Percentiles rank a stretch among this genome's conserved stretches.
Evolutionary conservation across 2,888 invertebrate genomes (phyloP).

Genomic region (Cacoxenus indagator): DNA sequence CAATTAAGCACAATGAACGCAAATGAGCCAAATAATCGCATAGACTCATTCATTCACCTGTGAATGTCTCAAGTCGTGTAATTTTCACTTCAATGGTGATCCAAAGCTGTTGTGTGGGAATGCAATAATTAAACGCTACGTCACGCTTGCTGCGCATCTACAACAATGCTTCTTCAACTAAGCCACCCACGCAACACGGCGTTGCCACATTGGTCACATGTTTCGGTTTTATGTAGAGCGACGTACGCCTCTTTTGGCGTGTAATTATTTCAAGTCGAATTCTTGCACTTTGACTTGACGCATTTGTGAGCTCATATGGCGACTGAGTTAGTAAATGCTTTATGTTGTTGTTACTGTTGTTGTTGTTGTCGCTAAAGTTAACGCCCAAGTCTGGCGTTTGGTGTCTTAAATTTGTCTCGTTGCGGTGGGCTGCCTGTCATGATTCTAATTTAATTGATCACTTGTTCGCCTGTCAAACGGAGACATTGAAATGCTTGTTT

Average conservation of each 20-base stretch:
- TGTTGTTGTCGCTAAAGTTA: not conserved
- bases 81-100: too few species aligned
- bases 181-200: not conserved
- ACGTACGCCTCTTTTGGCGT: not conserved
- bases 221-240: not conserved
- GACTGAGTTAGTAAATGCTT: not conserved
- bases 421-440: slow-evolving; percentile 34
- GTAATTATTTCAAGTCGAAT: slow-evolving; percentile 43
- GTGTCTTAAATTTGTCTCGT: slow-evolving; percentile 22
- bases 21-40: not conserved
- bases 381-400: slow-evolving; percentile 19
- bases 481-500: slow-evolving; percentile 53
- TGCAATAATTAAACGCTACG: not conserved
- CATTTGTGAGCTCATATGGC: not conserved
- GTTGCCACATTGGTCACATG: not conserved
- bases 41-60: not conserved
- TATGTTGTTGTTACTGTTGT: not conserved
- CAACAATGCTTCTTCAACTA: not conserved
- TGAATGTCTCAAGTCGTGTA: not conserved
- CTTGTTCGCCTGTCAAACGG: slow-evolving; percentile 40
- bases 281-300: slow-evolving; percentile 58
- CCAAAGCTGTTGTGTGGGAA: not conserved
- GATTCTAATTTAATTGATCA: slow-evolving; percentile 53
- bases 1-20: slow-evolving; percentile 41
- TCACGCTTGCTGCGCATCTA: not conserved